Evolutionary conservation across 2,888 invertebrate species (phyloP).

Genomic region (Caenorhabditis drosophilae): DNA sequence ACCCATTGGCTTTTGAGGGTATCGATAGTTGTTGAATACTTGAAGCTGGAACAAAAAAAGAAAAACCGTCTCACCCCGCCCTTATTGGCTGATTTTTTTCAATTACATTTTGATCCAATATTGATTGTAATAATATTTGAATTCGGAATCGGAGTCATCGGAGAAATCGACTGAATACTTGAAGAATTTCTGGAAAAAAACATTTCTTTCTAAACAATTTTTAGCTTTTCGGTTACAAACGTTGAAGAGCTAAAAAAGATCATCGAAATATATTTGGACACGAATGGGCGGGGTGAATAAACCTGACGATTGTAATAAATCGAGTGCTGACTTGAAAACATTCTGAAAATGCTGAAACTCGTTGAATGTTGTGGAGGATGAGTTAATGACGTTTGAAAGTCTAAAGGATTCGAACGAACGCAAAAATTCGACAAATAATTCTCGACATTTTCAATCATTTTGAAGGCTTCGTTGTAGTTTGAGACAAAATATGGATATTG

Average conservation of each 20-base stretch:
- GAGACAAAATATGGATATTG: slow-evolving; percentile 22
- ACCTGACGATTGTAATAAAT: slow-evolving; percentile 24
- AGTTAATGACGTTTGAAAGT: slow-evolving; percentile 14
- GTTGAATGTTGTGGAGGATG: too few relatives aligned
- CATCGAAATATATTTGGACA: slow-evolving; percentile 25
- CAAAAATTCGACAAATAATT: too few relatives aligned
- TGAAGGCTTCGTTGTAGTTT: slow-evolving; percentile 3
- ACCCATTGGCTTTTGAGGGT: not conserved
- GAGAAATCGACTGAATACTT: slow-evolving; percentile 5
- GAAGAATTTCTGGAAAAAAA: slow-evolving; percentile 13
- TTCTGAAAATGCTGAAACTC: slow-evolving; percentile 18
- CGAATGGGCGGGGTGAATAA: slow-evolving; percentile 15
- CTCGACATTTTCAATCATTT: slow-evolving; percentile 18
- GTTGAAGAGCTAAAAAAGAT: slow-evolving; percentile 23
- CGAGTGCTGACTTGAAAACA: slow-evolving; percentile 19
- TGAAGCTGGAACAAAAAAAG: not conserved
- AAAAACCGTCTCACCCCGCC: too few relatives aligned
- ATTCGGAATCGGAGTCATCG: slow-evolving; percentile 10
- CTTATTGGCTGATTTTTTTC: not conserved
- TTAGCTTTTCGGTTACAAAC: not conserved
- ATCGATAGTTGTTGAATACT: not conserved
- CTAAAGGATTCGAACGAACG: slow-evolving; percentile 10
- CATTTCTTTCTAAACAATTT: not conserved
- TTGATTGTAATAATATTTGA: slow-evolving; percentile 17
- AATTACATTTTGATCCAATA: slow-evolving; percentile 7